phyloP scores from a whole-genome alignment of 1,140 invertebrate genomes.

The Tetraneura akinire region DNA sequence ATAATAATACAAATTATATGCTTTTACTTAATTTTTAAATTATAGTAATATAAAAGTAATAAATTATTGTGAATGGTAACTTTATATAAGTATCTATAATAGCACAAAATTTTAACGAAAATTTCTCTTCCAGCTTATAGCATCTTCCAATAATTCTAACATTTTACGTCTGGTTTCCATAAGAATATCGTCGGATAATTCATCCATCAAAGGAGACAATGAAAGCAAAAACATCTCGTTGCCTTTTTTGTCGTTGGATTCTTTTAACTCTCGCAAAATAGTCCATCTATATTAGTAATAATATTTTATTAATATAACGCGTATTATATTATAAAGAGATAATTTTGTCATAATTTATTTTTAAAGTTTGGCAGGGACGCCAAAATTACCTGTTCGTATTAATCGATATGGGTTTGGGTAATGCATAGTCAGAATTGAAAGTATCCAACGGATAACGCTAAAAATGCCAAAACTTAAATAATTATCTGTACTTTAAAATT shows the following conservation, averaged over 20 bases:
- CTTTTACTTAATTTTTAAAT: background rate
- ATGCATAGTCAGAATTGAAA: slow-evolving; percentile 16
- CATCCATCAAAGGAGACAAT: slow-evolving; percentile 15
- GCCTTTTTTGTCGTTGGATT: slow-evolving; percentile 38
- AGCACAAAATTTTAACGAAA: background rate
- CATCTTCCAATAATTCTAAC: slow-evolving; percentile 31
- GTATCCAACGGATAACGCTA: slow-evolving; percentile 19
- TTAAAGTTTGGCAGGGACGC: too few species aligned
- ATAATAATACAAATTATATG: background rate
- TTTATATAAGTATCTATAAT: background rate
- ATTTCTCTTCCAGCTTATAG: slow-evolving; percentile 18
- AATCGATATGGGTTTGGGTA: slow-evolving; percentile 37
- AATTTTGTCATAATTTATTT: too few species aligned
- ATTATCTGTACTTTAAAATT: background rate
- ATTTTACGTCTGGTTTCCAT: slow-evolving; percentile 43
- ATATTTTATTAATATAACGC: background rate
- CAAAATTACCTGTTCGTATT: slow-evolving; percentile 36
- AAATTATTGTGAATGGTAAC: background rate
- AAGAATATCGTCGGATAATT: slow-evolving; percentile 21
- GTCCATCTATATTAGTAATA: slow-evolving; percentile 26
- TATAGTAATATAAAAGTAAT: background rate
- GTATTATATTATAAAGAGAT: too few species aligned
- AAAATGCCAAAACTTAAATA: background rate
- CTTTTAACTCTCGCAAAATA: slow-evolving; percentile 40
- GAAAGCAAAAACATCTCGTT: slow-evolving; percentile 39